These are phyloP conservation scores for Cynocephalus volans DNA, from an alignment of 2,113 vertebrate genomes.

Conservation along the genomic window DNA sequence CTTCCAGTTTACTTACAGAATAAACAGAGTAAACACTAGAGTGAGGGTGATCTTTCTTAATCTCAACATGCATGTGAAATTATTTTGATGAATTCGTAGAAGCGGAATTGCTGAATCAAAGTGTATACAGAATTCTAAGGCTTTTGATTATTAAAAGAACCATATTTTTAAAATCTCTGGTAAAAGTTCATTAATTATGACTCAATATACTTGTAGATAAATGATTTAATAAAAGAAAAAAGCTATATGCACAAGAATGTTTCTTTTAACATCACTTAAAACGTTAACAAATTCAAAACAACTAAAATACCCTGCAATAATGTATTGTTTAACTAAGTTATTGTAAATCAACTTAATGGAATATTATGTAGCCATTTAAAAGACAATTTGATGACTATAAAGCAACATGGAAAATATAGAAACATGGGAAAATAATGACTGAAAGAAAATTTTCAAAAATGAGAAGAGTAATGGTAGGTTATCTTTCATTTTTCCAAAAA, in stretches of 20 bases:
- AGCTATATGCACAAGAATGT: not conserved
- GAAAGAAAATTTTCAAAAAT: conserved; percentile 20
- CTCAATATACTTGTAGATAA: not conserved
- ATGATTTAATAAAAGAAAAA: not conserved
- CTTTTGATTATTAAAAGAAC: not conserved
- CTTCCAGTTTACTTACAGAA: not conserved
- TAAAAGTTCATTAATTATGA: not conserved
- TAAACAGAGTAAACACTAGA: not conserved
- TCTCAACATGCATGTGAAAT: not conserved
- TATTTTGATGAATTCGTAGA: not conserved
- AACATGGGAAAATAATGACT: not conserved
- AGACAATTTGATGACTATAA: not conserved
- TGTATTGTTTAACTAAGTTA: not conserved
- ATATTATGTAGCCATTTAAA: not conserved
- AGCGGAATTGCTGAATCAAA: not conserved
- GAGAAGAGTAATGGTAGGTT: not conserved
- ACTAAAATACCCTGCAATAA: not conserved
- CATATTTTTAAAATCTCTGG: not conserved
- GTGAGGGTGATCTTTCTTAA: not conserved
- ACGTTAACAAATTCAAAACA: not conserved
- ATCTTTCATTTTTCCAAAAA: conserved; percentile 15
- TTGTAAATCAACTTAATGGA: not conserved
- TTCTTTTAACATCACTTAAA: conserved; percentile 21
- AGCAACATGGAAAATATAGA: not conserved
- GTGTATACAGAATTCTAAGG: not conserved